A percentile compares a stretch with the other conserved stretches of the same genome.
phyloP scores from a whole-genome alignment of 1,140 invertebrate genomes.

The Pygmarrhopalites habei region DNA sequence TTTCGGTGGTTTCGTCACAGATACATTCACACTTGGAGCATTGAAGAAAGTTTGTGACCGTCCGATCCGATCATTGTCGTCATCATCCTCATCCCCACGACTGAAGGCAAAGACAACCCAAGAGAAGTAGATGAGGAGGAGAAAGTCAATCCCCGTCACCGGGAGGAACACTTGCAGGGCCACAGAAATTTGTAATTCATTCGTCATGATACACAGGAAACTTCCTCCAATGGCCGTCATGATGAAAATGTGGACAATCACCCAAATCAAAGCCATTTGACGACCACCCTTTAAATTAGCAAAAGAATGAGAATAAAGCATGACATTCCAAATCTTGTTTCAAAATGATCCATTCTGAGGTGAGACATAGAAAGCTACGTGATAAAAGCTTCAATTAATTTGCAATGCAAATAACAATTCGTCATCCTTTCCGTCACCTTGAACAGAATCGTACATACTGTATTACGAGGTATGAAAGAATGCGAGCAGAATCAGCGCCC shows the following conservation, averaged over 20 bases:
- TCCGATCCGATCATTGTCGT: neutral
- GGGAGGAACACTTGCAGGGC: constrained; percentile 30
- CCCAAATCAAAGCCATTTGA: constrained; percentile 29
- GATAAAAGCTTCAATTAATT: no score
- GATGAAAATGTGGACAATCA: constrained; percentile 31
- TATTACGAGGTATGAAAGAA: no score
- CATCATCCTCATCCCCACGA: constrained; percentile 12
- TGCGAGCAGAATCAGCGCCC: no score
- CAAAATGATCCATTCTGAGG: no score
- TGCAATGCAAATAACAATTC: no score
- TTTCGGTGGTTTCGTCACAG: neutral
- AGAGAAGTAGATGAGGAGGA: constrained; percentile 32
- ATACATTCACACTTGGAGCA: neutral
- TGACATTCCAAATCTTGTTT: no score
- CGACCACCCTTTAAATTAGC: constrained; percentile 35
- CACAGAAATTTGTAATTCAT: constrained; percentile 32
- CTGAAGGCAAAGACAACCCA: constrained; percentile 29
- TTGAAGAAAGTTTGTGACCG: neutral
- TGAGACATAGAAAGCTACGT: no score
- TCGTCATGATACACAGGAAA: constrained; percentile 37
- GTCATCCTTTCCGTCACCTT: no score
- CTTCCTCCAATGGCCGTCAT: constrained; percentile 32
- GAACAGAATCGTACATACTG: no score
- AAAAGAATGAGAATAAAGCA: constrained; percentile 2
- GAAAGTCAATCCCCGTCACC: constrained; percentile 29